Conservation (phyloP, 2,113 vertebrate species). For the Malurus melanocephalus region DNA sequence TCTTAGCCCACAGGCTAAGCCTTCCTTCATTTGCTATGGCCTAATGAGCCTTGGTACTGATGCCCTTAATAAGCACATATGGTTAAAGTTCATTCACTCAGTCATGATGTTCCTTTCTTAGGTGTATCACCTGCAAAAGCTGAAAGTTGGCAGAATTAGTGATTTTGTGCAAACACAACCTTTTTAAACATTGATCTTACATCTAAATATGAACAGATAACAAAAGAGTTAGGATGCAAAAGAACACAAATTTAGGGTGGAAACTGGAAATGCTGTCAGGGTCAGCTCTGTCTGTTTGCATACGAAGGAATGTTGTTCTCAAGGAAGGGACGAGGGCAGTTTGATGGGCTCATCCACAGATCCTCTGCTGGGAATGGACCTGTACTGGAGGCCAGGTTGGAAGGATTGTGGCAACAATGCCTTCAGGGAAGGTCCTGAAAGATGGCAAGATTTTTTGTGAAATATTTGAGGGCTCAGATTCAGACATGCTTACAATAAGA, state of each 20-base stretch:
- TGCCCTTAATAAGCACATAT: neutral
- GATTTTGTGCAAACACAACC: neutral
- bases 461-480: neutral
- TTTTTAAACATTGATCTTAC: neutral
- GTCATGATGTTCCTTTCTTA: neutral
- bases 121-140: neutral
- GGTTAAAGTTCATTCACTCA: neutral
- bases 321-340: neutral
- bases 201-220: neutral
- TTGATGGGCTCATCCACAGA: rapidly evolving
- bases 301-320: rapidly evolving
- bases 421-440: neutral
- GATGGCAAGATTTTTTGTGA: neutral
- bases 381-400: rapidly evolving
- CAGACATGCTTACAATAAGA: neutral
- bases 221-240: neutral
- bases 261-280: neutral
- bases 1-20: neutral
- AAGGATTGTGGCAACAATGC: neutral
- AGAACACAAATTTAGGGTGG: neutral
- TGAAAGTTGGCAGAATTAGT: neutral
- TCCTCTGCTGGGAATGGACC: neutral
- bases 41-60: neutral
- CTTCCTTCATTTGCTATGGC: neutral
- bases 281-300: neutral